Evolutionary conservation across 2,797 vertebrate species (phyloP).

Genomic region (Schizothorax lantsangensis): DNA sequence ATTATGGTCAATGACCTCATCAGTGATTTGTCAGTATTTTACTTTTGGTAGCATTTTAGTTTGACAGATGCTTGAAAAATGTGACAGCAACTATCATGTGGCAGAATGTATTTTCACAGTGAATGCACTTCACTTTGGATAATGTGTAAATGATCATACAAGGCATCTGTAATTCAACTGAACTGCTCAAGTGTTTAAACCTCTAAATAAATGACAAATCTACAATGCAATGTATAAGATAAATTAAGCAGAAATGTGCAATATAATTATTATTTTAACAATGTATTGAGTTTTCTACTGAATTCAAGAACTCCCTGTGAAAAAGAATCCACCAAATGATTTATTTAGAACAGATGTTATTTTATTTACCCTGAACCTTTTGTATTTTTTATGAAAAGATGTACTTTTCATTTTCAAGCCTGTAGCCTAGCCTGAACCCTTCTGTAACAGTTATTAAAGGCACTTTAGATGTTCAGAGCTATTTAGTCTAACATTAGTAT

Average conservation of each 20-base stretch:
- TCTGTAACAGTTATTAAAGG: neutral
- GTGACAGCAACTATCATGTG: neutral
- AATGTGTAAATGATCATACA: conserved; percentile 4
- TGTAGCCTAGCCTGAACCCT: neutral
- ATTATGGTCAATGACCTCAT: neutral
- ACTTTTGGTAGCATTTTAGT: neutral
- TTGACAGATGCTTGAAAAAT: neutral
- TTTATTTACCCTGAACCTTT: neutral
- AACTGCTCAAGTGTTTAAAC: neutral
- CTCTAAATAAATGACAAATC: neutral
- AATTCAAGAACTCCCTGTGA: neutral
- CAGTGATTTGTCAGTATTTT: neutral
- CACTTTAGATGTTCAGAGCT: neutral
- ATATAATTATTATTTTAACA: neutral
- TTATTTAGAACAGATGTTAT: neutral
- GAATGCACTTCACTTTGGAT: neutral
- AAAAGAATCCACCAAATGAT: neutral
- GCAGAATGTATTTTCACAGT: neutral
- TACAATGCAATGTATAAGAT: neutral
- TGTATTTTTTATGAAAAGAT: neutral
- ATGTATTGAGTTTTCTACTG: neutral
- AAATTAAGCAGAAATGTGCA: neutral
- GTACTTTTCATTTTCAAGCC: neutral
- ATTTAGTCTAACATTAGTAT: neutral
- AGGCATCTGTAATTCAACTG: neutral